phyloP scores from a whole-genome alignment of 2,797 vertebrate species.

The Prunella strophiata region DNA sequence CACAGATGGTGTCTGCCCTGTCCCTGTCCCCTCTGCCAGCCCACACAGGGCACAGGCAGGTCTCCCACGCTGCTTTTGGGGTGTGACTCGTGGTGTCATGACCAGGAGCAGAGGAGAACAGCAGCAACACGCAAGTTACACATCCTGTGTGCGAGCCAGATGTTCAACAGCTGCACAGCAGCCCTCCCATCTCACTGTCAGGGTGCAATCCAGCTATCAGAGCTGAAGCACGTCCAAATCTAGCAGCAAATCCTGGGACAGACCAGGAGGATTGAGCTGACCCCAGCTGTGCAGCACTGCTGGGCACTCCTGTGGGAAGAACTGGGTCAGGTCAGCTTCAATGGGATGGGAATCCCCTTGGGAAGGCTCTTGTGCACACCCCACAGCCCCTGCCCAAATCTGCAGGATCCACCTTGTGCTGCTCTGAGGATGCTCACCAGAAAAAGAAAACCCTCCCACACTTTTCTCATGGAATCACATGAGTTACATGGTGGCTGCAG shows the following conservation, averaged over 20 bases:
- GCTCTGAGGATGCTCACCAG: conserved; percentile 1
- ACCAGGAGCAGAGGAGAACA: fast-evolving
- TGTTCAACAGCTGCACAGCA: conserved; percentile 49
- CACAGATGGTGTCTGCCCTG: neutral
- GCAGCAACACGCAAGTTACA: fast-evolving
- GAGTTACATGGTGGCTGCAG: conserved; percentile 4
- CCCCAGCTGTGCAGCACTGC: neutral
- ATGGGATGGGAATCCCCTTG: fast-evolving
- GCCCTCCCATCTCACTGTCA: neutral
- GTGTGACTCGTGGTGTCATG: neutral
- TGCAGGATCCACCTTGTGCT: neutral
- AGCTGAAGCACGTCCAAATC: neutral
- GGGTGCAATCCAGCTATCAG: neutral
- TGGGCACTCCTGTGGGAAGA: neutral
- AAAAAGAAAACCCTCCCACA: conserved; percentile 43
- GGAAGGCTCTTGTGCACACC: neutral
- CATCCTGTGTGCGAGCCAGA: neutral
- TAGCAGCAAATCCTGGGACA: neutral
- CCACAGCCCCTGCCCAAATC: too few species aligned
- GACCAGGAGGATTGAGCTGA: neutral
- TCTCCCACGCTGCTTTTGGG: fast-evolving
- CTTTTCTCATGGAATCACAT: conserved; percentile 58
- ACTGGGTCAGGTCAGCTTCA: fast-evolving
- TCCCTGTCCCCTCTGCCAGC: neutral
- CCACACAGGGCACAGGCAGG: fast-evolving